These are phyloP conservation scores for Apotomis betuletana DNA, from an alignment of 2,888 invertebrate genomes.

Conservation along the genomic window DNA sequence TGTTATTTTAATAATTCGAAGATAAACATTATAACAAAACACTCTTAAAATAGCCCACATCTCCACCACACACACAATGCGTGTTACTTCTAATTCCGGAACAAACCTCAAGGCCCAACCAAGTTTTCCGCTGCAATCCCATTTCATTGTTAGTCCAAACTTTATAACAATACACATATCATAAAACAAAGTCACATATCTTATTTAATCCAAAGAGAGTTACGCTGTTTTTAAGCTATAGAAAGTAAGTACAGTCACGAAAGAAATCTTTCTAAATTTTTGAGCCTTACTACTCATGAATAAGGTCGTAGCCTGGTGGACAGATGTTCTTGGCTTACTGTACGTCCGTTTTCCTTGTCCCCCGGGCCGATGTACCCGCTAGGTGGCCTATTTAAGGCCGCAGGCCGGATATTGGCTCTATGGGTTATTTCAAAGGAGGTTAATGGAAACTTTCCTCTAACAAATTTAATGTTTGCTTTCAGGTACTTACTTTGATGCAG, in stretches of 20 bases:
- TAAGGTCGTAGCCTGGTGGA: no score
- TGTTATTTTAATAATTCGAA: no score
- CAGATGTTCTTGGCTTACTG: no score
- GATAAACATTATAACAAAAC: neutral
- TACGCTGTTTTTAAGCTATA: neutral
- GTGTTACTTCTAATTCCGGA: slow-evolving; percentile 17
- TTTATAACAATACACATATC: slow-evolving; percentile 5
- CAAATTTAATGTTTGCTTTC: slow-evolving; percentile 25
- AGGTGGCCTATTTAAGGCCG: slow-evolving; percentile 3
- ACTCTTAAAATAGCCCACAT: neutral
- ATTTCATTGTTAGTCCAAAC: slow-evolving; percentile 29
- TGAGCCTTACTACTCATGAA: no score
- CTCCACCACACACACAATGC: slow-evolving; percentile 10
- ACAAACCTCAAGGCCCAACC: slow-evolving; percentile 8
- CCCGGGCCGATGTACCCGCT: neutral
- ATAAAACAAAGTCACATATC: slow-evolving; percentile 1
- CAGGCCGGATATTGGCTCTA: slow-evolving; percentile 36
- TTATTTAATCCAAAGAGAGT: neutral
- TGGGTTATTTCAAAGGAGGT: slow-evolving; percentile 26
- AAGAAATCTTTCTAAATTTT: no score
- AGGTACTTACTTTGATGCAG: slow-evolving; percentile 24
- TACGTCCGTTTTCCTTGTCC: slow-evolving; percentile 8
- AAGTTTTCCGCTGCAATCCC: slow-evolving; percentile 30
- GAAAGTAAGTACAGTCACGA: no score
- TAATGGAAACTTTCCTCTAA: slow-evolving; percentile 22